Percentiles rank a stretch among this genome's conserved stretches.
These are phyloP conservation scores for Parelbella ahira DNA, from an alignment of 2,888 invertebrate genomes.

Conservation along the genomic window DNA sequence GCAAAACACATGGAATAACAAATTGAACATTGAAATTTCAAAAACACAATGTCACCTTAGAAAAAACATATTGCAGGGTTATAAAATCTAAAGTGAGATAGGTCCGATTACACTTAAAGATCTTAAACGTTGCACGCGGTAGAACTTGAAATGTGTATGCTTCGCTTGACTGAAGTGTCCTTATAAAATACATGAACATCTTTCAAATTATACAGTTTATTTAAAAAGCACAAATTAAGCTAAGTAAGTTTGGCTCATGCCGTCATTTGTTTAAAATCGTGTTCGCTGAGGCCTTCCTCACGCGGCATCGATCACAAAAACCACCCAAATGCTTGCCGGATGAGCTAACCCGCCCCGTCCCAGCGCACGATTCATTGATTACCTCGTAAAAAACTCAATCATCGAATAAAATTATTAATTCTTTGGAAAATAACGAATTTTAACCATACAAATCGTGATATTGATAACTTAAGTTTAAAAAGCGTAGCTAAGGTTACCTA, in stretches of 20 bases:
- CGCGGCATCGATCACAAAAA: conserved; percentile 65
- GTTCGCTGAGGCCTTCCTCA: conserved; percentile 69
- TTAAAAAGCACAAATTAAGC: conserved; percentile 20
- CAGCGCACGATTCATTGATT: conserved; percentile 74
- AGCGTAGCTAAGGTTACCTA: conserved; percentile 9
- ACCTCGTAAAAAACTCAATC: conserved; percentile 74
- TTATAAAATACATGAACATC: not conserved
- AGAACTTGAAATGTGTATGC: too few species aligned
- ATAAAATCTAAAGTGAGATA: too few species aligned
- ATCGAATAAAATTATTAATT: conserved; percentile 66
- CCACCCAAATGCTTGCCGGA: conserved; percentile 73
- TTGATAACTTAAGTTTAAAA: conserved; percentile 4
- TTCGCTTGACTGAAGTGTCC: not conserved
- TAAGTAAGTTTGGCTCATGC: conserved; percentile 40
- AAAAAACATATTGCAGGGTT: too few species aligned
- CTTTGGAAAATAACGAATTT: conserved; percentile 51
- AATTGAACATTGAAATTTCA: too few species aligned
- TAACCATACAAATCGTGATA: conserved; percentile 41
- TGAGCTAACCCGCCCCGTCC: conserved; percentile 76
- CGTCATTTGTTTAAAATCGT: conserved; percentile 72
- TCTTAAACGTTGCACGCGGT: too few species aligned
- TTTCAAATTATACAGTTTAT: conserved; percentile 4
- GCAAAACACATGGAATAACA: too few species aligned
- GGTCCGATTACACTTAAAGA: too few species aligned
- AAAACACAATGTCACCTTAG: too few species aligned